Percentiles rank a stretch among this genome's conserved stretches.
Conservation (phyloP, 2,888 invertebrate species). For the Panzeria rudis region DNA sequence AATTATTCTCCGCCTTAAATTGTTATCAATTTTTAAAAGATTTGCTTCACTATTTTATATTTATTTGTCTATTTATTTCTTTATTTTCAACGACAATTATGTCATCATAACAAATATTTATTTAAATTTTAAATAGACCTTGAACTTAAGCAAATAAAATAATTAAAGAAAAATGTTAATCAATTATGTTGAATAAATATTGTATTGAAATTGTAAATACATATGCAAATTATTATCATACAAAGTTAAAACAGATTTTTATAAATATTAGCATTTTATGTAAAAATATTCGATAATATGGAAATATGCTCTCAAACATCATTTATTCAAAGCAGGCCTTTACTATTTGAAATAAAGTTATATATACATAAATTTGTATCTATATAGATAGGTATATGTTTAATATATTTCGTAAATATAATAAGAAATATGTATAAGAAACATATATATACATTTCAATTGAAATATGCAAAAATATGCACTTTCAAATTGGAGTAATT, state of each 20-base stretch:
- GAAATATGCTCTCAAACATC: not conserved
- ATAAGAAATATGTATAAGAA: too few relatives aligned
- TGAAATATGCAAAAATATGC: not conserved
- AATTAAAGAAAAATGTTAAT: not conserved
- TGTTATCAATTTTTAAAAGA: not conserved
- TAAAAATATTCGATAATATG: too few relatives aligned
- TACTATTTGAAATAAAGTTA: not conserved
- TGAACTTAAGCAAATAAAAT: slow-evolving; percentile 13
- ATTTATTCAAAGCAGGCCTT: not conserved
- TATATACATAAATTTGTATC: too few relatives aligned
- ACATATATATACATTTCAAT: too few relatives aligned
- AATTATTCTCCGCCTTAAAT: not conserved
- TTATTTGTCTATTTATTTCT: not conserved
- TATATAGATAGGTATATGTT: too few relatives aligned
- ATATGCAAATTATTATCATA: not conserved
- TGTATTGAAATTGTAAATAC: not conserved
- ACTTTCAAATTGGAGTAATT: not conserved
- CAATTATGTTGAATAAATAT: not conserved
- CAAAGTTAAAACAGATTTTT: too few relatives aligned
- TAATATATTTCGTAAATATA: too few relatives aligned
- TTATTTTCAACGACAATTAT: not conserved
- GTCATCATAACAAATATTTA: not conserved
- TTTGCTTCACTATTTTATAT: not conserved
- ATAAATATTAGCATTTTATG: too few relatives aligned
- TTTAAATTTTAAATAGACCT: not conserved